These are phyloP conservation scores for Drosophila leontia DNA, from an alignment of 1,140 invertebrate species.

Conservation along the genomic window DNA sequence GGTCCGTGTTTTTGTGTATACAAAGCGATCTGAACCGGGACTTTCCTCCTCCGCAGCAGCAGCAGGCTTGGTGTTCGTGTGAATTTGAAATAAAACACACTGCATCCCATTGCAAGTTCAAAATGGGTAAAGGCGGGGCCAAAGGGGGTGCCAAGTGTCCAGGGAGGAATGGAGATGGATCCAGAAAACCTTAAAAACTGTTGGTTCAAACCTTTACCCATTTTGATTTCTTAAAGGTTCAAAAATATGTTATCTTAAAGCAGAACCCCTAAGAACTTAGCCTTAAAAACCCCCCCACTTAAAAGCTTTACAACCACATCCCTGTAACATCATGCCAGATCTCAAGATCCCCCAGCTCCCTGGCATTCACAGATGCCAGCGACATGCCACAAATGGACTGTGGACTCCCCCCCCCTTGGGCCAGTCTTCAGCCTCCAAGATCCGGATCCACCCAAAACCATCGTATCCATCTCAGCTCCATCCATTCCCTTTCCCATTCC, in stretches of 20 bases:
- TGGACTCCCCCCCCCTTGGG: neutral
- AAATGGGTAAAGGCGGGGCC: neutral
- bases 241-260: neutral
- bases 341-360: neutral
- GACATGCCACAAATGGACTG: constrained; percentile 81
- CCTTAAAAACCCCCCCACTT: neutral
- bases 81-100: constrained; percentile 82
- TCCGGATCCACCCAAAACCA: constrained; percentile 19
- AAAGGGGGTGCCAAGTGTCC: constrained; percentile 10
- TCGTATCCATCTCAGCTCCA: constrained; percentile 24
- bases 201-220: too few species aligned
- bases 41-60: constrained; percentile 3
- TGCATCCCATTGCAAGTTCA: constrained; percentile 29
- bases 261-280: neutral
- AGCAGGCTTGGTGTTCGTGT: constrained; percentile 52
- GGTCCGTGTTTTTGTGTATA: constrained; percentile 57
- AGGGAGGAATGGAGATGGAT: neutral
- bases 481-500: constrained; percentile 12
- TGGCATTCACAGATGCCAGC: constrained; percentile 54
- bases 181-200: neutral
- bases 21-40: constrained; percentile 47
- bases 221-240: neutral
- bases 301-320: neutral
- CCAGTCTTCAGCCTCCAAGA: neutral
- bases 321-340: constrained; percentile 27